A percentile compares a stretch with the other conserved stretches of the same genome.
phyloP scores from a whole-genome alignment of 64 coral and sea anemone genomes.

The Anthopleura sola region DNA sequence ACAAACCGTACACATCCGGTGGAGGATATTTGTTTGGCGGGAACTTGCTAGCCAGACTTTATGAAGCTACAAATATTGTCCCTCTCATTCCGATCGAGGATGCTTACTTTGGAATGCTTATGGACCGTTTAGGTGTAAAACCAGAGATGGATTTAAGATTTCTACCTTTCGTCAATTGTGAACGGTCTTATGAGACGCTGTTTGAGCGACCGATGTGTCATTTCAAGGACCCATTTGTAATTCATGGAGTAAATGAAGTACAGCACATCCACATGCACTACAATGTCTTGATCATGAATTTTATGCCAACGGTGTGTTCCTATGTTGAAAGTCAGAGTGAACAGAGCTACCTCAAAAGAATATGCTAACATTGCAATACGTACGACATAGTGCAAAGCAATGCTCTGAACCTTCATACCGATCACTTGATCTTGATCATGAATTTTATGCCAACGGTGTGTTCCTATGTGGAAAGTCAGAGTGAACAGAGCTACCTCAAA shows the following conservation, averaged over 20 bases:
- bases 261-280: slow-evolving; percentile 50
- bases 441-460: slow-evolving; percentile 55
- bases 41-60: slow-evolving; percentile 31
- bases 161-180: slow-evolving; percentile 30
- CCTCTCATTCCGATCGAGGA: slow-evolving; percentile 55
- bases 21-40: slow-evolving; percentile 51
- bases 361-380: background rate
- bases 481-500: background rate
- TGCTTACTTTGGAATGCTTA: slow-evolving; percentile 48
- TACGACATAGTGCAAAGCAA: too few relatives aligned
- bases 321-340: slow-evolving; percentile 9
- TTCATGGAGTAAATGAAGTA: slow-evolving; percentile 39
- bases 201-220: slow-evolving; percentile 46
- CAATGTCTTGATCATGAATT: slow-evolving; percentile 55
- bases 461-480: slow-evolving; percentile 10
- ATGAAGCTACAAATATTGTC: background rate
- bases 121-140: slow-evolving; percentile 24
- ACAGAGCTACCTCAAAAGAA: background rate
- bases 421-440: slow-evolving; percentile 51
- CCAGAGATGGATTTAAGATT: slow-evolving; percentile 27
- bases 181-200: slow-evolving; percentile 1
- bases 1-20: slow-evolving; percentile 34
- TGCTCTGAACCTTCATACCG: too few relatives aligned
- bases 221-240: slow-evolving; percentile 41
- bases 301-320: slow-evolving; percentile 47